Conservation (phyloP, 2,797 vertebrate species). For the Poecilia velifera region DNA sequence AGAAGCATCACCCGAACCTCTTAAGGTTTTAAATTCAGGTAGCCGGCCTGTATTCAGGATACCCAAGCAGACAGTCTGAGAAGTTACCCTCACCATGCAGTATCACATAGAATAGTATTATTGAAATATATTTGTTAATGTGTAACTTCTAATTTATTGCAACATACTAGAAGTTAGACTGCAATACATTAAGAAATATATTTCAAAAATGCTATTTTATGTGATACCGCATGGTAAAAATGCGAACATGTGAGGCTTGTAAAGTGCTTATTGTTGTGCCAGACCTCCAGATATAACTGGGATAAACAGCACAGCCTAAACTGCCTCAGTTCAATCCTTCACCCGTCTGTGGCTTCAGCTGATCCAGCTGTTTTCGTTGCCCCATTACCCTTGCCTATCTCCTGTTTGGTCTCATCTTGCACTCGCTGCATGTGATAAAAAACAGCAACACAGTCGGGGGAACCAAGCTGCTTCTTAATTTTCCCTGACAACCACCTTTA, state of each 20-base stretch:
- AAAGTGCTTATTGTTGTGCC: constrained; percentile 26
- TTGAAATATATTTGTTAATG: too few relatives aligned
- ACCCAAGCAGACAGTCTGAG: too few relatives aligned
- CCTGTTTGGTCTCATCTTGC: constrained; percentile 82
- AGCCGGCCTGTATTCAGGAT: too few relatives aligned
- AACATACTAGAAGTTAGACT: too few relatives aligned
- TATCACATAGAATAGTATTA: too few relatives aligned
- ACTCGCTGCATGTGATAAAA: constrained; percentile 90
- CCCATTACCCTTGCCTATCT: constrained; percentile 90
- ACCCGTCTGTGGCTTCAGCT: constrained; percentile 54
- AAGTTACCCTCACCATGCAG: too few relatives aligned
- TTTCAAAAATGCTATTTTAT: neutral
- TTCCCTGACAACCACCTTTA: constrained; percentile 97
- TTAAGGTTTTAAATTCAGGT: too few relatives aligned
- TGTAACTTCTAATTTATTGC: too few relatives aligned
- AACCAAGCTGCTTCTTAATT: constrained; percentile 97
- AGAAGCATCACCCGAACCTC: too few relatives aligned
- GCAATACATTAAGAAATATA: too few relatives aligned
- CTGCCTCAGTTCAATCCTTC: constrained; percentile 45
- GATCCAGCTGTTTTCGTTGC: constrained; percentile 80
- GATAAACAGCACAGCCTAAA: constrained; percentile 26
- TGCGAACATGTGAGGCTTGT: constrained; percentile 6
- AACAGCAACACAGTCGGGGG: constrained; percentile 89
- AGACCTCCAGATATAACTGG: constrained; percentile 12
- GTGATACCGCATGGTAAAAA: neutral